These are phyloP conservation scores for Willowsia nigromaculata DNA, from an alignment of 2,888 invertebrate genomes.

Conservation along the genomic window DNA sequence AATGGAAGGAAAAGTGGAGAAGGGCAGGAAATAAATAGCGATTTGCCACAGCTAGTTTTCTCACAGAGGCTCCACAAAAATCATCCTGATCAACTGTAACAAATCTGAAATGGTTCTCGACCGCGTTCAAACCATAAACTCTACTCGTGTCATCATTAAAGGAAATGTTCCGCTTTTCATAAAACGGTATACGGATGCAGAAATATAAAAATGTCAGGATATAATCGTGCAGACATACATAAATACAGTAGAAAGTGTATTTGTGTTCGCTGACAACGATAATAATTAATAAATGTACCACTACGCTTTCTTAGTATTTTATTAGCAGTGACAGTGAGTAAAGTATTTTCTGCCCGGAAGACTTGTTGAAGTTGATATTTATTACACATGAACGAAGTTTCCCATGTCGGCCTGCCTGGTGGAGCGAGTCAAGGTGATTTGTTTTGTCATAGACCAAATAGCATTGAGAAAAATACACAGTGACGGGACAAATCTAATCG, in stretches of 20 bases:
- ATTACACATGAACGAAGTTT: constrained; percentile 54
- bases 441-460: constrained; percentile 9
- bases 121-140: constrained; percentile 50
- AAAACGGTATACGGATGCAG: neutral
- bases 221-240: neutral
- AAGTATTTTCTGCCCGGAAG: constrained; percentile 46
- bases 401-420: constrained; percentile 42
- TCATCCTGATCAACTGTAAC: constrained; percentile 55
- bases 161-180: constrained; percentile 4
- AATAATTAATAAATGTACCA: neutral
- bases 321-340: constrained; percentile 19
- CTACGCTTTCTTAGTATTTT: neutral
- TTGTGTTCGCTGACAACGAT: neutral
- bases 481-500: constrained; percentile 76
- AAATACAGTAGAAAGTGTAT: neutral
- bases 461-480: neutral
- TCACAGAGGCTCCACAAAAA: constrained; percentile 27
- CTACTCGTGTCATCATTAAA: constrained; percentile 29
- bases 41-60: constrained; percentile 57
- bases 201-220: neutral
- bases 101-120: constrained; percentile 48
- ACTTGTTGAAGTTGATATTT: constrained; percentile 67
- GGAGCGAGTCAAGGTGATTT: constrained; percentile 3
- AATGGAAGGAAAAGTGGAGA: constrained; percentile 9
- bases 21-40: constrained; percentile 43